Percentiles rank a stretch among this genome's conserved stretches.
Evolutionary conservation across 2,113 vertebrate species (phyloP).

Genomic region (Platichthys stellatus): DNA sequence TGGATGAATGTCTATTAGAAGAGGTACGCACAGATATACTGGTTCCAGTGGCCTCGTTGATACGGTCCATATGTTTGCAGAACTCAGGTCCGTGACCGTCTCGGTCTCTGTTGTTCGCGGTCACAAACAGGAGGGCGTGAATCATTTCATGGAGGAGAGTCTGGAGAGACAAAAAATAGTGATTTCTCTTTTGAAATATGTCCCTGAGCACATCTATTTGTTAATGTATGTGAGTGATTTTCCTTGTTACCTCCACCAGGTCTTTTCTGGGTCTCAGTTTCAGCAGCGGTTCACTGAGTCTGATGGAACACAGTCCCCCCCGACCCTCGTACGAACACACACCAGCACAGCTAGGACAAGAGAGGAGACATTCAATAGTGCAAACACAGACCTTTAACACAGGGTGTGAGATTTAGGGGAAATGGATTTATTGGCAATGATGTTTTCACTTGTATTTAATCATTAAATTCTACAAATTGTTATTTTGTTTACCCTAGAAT

Average conservation of each 20-base stretch:
- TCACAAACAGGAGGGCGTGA: slow-evolving; percentile 96
- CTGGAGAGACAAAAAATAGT: slow-evolving; percentile 67
- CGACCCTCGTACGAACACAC: slow-evolving; percentile 92
- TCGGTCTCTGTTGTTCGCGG: slow-evolving; percentile 91
- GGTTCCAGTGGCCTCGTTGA: slow-evolving; percentile 90
- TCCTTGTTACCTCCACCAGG: slow-evolving; percentile 88
- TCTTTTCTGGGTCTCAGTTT: slow-evolving; percentile 93
- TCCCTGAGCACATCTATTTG: no score
- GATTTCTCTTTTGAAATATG: neutral
- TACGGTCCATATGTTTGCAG: slow-evolving; percentile 94
- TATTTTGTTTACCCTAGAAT: no score
- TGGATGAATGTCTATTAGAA: neutral
- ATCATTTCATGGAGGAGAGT: slow-evolving; percentile 99
- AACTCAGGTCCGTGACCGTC: slow-evolving; percentile 96
- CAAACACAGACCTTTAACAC: neutral
- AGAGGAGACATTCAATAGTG: neutral
- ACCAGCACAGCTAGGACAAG: slow-evolving; percentile 89
- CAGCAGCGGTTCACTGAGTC: slow-evolving; percentile 93
- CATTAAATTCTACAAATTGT: no score
- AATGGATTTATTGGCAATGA: no score
- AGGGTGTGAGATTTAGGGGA: neutral
- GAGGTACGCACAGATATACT: slow-evolving; percentile 86
- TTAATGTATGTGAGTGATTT: no score
- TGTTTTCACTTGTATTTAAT: no score
- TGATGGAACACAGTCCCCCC: slow-evolving; percentile 94